Base-by-base conservation (phyloP, 1,140 invertebrate genomes). In the Hylaeus volcanicus region DNA sequence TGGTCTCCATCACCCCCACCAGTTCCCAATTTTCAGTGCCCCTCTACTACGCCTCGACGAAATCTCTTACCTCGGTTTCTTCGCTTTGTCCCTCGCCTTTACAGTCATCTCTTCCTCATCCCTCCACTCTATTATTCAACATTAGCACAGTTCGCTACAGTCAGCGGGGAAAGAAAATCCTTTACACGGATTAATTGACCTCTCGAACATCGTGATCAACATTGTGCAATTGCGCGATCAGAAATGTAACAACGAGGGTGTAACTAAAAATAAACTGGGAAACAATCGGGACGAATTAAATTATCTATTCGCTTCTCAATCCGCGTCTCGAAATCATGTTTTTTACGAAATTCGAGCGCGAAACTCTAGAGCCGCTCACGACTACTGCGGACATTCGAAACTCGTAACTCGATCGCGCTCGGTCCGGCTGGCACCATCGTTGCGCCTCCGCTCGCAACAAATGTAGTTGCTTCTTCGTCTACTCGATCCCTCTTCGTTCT, bases 1-100 rank as follows among this genome's bases (percentile, higher is more conserved):
- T 91, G 87, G 87, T 88, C 88, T 85, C 86, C 89, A 89, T 90
- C 87, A 88, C 80, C 87, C 89, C 87, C 86, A 88, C 88, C 88
- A 84, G 74, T 83, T 77, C 63, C 80, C 86, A 89, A 89, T 89
- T 89, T 89, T 89, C 88, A 86, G 86, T 78, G 75, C 82, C 74
- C 78, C 82, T 64, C 81, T 71, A 74, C 85, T 63, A 81, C 81
- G 81, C 74, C 68, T 79, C 86, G 81, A 84, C 78, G 83, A 87
- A 86, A 84, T 72, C 81, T 71, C 83, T 72, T 84, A 75, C 79
- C 71, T 76, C 43, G 63, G 45, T 80, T 66, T 82, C 69, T 58
- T 76, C 63, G 58, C 63, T 86, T 80, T 58, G 65, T 26, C 26
- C 65, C 39, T 74, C 75, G 65, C 5, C 60, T 48, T 81, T 45